phyloP scores from a whole-genome alignment of 2,797 vertebrate genomes.

The Corythornis leucogaster region DNA sequence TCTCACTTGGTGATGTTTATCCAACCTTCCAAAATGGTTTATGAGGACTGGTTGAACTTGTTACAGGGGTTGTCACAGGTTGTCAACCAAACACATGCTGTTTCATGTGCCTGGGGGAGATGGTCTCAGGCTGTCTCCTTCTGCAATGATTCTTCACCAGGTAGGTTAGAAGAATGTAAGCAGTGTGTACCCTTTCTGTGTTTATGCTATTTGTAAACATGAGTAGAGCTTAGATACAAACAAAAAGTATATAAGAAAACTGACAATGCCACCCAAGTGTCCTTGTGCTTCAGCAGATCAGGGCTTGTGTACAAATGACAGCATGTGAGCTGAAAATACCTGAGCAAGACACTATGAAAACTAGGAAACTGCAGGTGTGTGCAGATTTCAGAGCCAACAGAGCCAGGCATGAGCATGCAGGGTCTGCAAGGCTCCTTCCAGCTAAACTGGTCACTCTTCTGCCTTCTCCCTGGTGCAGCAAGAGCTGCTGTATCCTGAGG shows the following conservation, averaged over 20 bases:
- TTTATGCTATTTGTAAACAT: neutral
- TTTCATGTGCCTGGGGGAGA: neutral
- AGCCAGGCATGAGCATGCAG: fast-evolving
- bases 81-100: neutral
- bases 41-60: neutral
- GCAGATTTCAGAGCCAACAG: neutral
- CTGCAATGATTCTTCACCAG: neutral
- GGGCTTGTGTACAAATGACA: neutral
- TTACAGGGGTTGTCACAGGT: neutral
- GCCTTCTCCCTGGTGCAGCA: neutral
- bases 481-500: neutral
- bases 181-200: neutral
- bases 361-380: neutral
- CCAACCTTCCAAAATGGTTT: neutral
- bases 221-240: fast-evolving
- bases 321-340: neutral
- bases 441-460: neutral
- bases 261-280: neutral
- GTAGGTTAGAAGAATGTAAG: neutral
- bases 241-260: fast-evolving
- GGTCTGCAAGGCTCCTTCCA: neutral
- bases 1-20: neutral
- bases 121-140: neutral
- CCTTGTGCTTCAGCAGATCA: fast-evolving
- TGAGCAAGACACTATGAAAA: neutral